Percentiles rank a stretch among this genome's conserved stretches.
Evolutionary conservation across 2,797 vertebrate genomes (phyloP).

Genomic region (Remorina albescens): DNA sequence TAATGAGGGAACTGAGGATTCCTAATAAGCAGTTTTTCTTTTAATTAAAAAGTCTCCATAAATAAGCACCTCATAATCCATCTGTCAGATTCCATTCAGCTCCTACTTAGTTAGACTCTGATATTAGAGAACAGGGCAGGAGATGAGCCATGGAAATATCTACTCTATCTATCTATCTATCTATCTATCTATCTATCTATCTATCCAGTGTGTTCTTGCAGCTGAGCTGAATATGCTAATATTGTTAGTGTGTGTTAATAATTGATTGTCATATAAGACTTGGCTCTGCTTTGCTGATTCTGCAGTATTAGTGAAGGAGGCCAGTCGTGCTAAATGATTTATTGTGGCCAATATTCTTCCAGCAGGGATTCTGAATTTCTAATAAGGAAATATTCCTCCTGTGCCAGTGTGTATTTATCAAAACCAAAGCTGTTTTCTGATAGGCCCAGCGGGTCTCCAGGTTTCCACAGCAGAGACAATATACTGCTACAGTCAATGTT

Average conservation of each 20-base stretch:
- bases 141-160: constrained; percentile 28
- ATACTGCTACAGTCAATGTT: constrained; percentile 51
- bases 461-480: constrained; percentile 57
- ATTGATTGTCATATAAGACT: constrained; percentile 83
- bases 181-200: neutral
- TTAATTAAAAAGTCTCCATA: constrained; percentile 88
- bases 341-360: constrained; percentile 80
- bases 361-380: constrained; percentile 80
- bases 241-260: constrained; percentile 81
- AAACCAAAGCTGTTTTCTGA: constrained; percentile 64
- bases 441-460: constrained; percentile 67
- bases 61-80: constrained; percentile 88
- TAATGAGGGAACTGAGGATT: constrained; percentile 85
- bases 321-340: constrained; percentile 80
- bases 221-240: constrained; percentile 76
- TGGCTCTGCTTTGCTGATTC: constrained; percentile 79
- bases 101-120: constrained; percentile 77
- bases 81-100: constrained; percentile 84
- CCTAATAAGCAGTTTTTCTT: constrained; percentile 88
- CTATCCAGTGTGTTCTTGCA: constrained; percentile 34
- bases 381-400: constrained; percentile 81
- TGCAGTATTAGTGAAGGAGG: constrained; percentile 77
- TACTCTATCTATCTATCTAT: constrained; percentile 5
- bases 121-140: constrained; percentile 66
- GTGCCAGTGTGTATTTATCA: constrained; percentile 76